These are phyloP conservation scores for Solenopsis invicta DNA, from an alignment of 1,140 invertebrate genomes.

Conservation along the genomic window DNA sequence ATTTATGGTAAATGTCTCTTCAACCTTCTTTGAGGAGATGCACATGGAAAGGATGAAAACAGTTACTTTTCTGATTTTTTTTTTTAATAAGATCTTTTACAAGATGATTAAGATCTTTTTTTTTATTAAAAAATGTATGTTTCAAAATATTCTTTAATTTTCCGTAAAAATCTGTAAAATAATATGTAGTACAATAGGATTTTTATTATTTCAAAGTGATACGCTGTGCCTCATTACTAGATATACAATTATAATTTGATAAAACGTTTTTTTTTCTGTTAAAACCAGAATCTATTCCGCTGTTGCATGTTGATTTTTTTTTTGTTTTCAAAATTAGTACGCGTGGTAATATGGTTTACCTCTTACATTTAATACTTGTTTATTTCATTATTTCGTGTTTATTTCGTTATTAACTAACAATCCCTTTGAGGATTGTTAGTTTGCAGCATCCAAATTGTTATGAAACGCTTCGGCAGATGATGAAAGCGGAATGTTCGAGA, in stretches of 20 bases:
- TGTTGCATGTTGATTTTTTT: neutral
- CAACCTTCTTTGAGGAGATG: neutral
- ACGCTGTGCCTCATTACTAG: neutral
- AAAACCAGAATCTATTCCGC: neutral
- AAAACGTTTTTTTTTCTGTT: neutral
- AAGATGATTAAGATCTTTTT: too few relatives aligned
- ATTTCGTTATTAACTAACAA: conserved; percentile 9
- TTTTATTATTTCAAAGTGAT: neutral
- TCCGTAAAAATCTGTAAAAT: neutral
- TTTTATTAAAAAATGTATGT: neutral
- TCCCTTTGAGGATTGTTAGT: conserved; percentile 12
- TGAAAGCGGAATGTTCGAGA: neutral
- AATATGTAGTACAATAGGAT: neutral
- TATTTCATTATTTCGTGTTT: conserved; percentile 9
- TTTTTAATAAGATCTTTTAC: too few relatives aligned
- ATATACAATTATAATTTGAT: neutral
- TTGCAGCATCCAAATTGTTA: conserved; percentile 31
- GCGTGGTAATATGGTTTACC: neutral
- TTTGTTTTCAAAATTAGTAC: neutral
- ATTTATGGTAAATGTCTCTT: neutral
- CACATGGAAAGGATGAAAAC: too few relatives aligned
- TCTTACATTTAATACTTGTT: neutral
- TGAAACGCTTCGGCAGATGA: conserved; percentile 10
- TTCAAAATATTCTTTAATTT: neutral
- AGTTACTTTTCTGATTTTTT: too few relatives aligned